These are phyloP conservation scores for Digitonthophagus gazella DNA, from an alignment of 2,888 invertebrate species.

Conservation along the genomic window DNA sequence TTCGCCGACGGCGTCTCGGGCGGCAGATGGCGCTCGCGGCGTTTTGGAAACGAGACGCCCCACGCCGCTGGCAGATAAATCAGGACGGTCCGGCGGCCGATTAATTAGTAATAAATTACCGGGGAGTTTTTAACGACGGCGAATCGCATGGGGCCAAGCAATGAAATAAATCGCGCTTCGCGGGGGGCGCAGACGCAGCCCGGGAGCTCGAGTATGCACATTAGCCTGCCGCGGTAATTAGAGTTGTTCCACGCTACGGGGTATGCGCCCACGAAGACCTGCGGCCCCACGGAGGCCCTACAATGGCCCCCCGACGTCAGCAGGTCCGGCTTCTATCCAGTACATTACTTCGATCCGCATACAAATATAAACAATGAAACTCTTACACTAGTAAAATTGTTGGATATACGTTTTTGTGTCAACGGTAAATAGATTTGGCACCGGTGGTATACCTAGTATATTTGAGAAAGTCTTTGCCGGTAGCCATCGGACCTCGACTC, in stretches of 20 bases:
- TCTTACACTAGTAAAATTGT: too few relatives aligned
- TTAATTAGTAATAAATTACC: constrained; percentile 45
- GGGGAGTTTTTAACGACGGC: constrained; percentile 37
- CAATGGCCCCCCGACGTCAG: not conserved
- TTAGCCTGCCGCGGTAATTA: constrained; percentile 39
- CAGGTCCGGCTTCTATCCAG: not conserved
- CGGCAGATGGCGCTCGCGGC: constrained; percentile 1
- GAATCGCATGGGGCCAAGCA: constrained; percentile 39
- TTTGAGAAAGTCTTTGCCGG: not conserved
- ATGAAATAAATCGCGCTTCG: constrained; percentile 41
- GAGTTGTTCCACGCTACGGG: constrained; percentile 37
- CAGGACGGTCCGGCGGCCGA: constrained; percentile 30
- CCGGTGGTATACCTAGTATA: not conserved
- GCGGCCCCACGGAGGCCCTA: constrained; percentile 3
- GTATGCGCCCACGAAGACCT: constrained; percentile 33
- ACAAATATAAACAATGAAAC: too few relatives aligned
- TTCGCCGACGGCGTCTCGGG: not conserved
- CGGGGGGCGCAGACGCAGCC: constrained; percentile 33
- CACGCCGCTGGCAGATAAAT: not conserved
- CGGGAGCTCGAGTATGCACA: constrained; percentile 37
- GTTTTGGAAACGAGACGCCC: not conserved
- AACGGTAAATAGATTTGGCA: not conserved
- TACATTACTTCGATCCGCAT: too few relatives aligned
- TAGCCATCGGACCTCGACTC: not conserved
- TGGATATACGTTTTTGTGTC: not conserved